Percentiles rank a stretch among this genome's conserved stretches.
Conservation (phyloP, 2,888 invertebrate genomes). For the Macrosiphum euphorbiae region DNA sequence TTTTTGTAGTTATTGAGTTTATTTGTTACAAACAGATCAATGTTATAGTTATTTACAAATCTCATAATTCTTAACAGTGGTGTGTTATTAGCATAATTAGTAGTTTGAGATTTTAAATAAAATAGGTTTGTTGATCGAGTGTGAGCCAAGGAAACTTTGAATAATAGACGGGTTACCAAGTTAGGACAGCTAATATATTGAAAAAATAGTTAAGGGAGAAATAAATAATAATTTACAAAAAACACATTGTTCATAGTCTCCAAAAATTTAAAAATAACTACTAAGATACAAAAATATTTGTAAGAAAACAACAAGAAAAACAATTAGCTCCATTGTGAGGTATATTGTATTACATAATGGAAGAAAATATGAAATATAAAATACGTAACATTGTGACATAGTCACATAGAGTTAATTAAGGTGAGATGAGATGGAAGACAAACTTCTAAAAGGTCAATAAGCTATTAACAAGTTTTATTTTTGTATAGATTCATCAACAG, state of each 20-base stretch:
- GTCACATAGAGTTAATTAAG: conserved; percentile 6
- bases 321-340: neutral
- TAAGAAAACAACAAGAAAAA: neutral
- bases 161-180: too few species aligned
- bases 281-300: neutral
- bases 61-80: too few species aligned
- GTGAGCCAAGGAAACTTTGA: too few species aligned
- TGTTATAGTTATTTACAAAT: too few species aligned
- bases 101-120: too few species aligned
- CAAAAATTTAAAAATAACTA: neutral
- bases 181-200: too few species aligned
- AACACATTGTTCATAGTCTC: neutral
- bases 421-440: neutral
- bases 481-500: neutral
- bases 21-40: too few species aligned
- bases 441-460: conserved; percentile 23
- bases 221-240: neutral
- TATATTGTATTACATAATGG: neutral
- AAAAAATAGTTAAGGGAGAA: neutral
- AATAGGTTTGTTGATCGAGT: too few species aligned
- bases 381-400: neutral
- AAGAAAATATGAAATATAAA: conserved; percentile 24
- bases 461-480: neutral
- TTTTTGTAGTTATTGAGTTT: too few species aligned
- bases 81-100: too few species aligned